A percentile compares a stretch with the other conserved stretches of the same genome.
Conservation (phyloP, 1,140 invertebrate species). For the Drosophila repleta region DNA sequence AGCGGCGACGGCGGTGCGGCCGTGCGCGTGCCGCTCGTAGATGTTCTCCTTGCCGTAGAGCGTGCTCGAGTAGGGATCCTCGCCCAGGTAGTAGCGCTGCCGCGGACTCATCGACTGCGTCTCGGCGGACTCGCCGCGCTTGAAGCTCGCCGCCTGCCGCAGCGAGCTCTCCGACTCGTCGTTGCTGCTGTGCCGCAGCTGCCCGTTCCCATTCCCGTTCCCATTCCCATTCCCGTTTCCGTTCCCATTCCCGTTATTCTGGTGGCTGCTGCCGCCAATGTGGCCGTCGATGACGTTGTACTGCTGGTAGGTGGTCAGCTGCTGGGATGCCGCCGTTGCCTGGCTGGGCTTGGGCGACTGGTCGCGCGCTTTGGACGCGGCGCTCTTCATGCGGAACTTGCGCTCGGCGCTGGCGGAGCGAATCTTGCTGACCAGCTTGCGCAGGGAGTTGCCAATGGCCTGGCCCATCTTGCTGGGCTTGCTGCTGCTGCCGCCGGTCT, state of each 20-base stretch:
- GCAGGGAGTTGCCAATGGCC: conserved; percentile 88
- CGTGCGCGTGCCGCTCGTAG: conserved; percentile 85
- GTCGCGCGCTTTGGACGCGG: conserved; percentile 70
- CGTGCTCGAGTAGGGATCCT: conserved; percentile 92
- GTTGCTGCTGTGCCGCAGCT: conserved; percentile 55
- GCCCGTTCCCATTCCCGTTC: conserved; percentile 1
- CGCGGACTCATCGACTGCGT: conserved; percentile 85
- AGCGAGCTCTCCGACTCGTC: conserved; percentile 66
- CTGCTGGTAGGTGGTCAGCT: conserved; percentile 85
- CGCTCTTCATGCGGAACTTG: conserved; percentile 86
- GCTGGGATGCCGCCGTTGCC: conserved; percentile 74
- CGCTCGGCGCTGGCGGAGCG: conserved; percentile 90
- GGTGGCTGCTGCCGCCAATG: conserved; percentile 54
- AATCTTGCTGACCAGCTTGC: conserved; percentile 91
- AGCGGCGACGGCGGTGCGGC: background rate
- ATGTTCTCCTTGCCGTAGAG: conserved; percentile 92
- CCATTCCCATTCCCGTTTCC: conserved; percentile 7
- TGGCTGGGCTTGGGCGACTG: conserved; percentile 85
- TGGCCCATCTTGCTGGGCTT: conserved; percentile 84
- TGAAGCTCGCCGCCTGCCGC: conserved; percentile 1
- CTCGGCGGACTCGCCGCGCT: conserved; percentile 56
- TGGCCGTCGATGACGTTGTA: conserved; percentile 87
- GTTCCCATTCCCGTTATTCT: conserved; percentile 11
- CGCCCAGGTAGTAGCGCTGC: conserved; percentile 91
- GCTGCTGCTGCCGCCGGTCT: conserved; percentile 43